These are phyloP conservation scores for Aegithalos caudatus DNA, from an alignment of 2,113 vertebrate genomes.

Conservation along the genomic window DNA sequence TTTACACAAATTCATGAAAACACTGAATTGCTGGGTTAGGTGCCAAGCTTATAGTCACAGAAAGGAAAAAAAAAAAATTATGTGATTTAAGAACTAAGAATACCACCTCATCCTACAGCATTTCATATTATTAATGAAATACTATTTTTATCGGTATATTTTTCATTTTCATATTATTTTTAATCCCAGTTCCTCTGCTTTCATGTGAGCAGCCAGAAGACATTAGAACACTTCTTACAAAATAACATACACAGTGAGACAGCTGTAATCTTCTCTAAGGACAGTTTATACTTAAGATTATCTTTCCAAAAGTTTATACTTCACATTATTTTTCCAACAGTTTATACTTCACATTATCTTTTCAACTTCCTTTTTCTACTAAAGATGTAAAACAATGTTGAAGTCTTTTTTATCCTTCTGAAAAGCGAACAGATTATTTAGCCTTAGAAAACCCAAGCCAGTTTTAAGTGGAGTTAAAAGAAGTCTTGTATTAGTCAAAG, in stretches of 20 bases:
- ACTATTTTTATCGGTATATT: background rate
- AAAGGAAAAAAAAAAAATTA: background rate
- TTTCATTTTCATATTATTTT: background rate
- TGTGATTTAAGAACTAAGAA: background rate
- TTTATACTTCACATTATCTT: background rate
- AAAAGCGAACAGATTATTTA: background rate
- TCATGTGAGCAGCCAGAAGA: background rate
- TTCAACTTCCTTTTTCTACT: background rate
- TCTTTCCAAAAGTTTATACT: background rate
- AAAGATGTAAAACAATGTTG: background rate
- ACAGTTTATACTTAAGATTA: background rate
- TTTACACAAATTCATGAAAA: background rate
- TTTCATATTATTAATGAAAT: background rate
- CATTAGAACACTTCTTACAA: background rate
- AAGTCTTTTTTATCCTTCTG: background rate
- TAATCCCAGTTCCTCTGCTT: background rate
- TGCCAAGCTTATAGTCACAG: background rate
- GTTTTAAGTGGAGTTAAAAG: background rate
- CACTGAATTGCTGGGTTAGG: background rate
- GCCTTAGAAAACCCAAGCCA: background rate
- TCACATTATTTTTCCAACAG: background rate
- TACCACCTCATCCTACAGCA: background rate
- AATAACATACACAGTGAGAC: background rate
- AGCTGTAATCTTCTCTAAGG: background rate
- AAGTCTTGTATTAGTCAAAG: background rate